Conservation (phyloP, 2,113 vertebrate species). For the Tylochromis polylepis region DNA sequence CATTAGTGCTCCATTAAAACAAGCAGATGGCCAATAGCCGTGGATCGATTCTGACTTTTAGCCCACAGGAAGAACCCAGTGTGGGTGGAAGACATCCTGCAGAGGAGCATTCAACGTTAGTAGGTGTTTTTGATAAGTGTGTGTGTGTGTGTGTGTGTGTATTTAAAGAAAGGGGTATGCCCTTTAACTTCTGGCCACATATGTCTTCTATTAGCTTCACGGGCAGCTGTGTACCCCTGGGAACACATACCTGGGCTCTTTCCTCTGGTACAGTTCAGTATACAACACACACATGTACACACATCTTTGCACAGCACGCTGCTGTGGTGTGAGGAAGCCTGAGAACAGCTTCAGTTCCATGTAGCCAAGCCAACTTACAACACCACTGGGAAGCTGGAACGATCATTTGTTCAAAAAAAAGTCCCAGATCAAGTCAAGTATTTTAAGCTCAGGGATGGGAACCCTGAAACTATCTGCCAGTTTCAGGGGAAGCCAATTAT, state of each 20-base stretch:
- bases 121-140: slow-evolving; percentile 12
- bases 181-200: slow-evolving; percentile 53
- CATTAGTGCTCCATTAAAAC: slow-evolving; percentile 9
- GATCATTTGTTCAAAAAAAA: slow-evolving; percentile 15
- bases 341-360: slow-evolving; percentile 6
- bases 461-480: not conserved
- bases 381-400: slow-evolving; percentile 19
- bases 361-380: slow-evolving; percentile 10
- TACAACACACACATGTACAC: not conserved
- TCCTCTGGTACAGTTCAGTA: not conserved
- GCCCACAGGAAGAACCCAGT: not conserved
- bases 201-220: slow-evolving; percentile 54
- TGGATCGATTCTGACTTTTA: not conserved
- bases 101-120: slow-evolving; percentile 6
- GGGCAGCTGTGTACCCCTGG: slow-evolving; percentile 43
- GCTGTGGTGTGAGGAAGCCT: slow-evolving; percentile 15
- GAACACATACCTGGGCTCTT: slow-evolving; percentile 41
- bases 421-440: slow-evolving; percentile 4
- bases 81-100: slow-evolving; percentile 25
- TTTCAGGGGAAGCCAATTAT: not conserved
- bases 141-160: not conserved
- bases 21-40: slow-evolving; percentile 5
- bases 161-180: not conserved
- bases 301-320: not conserved
- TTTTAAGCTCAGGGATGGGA: slow-evolving; percentile 26